Conservation (phyloP, 1,140 invertebrate genomes). For the Dufourea novaeangliae region DNA sequence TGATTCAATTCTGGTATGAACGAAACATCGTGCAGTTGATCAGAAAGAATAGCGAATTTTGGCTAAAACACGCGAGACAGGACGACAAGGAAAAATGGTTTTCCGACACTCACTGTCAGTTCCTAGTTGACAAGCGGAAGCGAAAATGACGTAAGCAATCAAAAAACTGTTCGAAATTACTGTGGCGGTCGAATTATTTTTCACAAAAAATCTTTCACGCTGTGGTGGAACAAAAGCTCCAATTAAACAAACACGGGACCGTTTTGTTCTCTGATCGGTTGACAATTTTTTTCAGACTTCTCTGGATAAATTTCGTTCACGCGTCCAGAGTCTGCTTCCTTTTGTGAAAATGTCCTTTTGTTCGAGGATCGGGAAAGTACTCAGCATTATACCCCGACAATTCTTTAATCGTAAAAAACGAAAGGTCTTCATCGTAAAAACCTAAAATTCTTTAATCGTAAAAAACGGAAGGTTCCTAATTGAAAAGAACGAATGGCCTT, state of each 20-base stretch:
- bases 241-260: not conserved
- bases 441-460: too few species aligned
- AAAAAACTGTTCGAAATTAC: not conserved
- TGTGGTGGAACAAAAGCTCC: not conserved
- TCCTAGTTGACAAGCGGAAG: slow-evolving; percentile 19
- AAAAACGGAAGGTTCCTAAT: too few species aligned
- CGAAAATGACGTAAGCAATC: slow-evolving; percentile 41
- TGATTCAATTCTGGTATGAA: too few species aligned
- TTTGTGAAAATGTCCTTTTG: not conserved
- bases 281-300: not conserved
- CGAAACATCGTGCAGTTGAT: too few species aligned
- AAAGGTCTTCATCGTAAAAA: not conserved
- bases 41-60: slow-evolving; percentile 27
- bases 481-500: too few species aligned
- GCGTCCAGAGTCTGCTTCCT: not conserved
- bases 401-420: not conserved
- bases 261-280: not conserved
- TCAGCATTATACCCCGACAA: not conserved
- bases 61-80: slow-evolving; percentile 19
- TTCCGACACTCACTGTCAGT: not conserved
- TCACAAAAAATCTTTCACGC: not conserved
- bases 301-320: not conserved
- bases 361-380: not conserved
- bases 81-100: slow-evolving; percentile 9
- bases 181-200: slow-evolving; percentile 15